A percentile compares a stretch with the other conserved stretches of the same genome.
phyloP scores from a whole-genome alignment of 2,797 vertebrate genomes.

The Hoplostethus mediterraneus region DNA sequence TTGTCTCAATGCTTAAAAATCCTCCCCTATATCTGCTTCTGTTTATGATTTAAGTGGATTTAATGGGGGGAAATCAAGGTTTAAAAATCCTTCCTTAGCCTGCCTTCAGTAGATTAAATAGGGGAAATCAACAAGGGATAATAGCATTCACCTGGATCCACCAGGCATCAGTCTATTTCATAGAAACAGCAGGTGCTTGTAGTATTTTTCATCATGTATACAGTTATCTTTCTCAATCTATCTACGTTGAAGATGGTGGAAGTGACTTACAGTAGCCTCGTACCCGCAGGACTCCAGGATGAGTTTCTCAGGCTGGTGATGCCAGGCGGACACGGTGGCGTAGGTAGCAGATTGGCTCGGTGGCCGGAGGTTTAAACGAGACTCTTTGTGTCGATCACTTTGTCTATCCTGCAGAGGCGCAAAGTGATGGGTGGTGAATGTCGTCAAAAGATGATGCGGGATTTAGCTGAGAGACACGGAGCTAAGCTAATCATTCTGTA shows the following conservation, averaged over 20 bases:
- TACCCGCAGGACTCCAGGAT: conserved; percentile 98
- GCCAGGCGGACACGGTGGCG: conserved; percentile 96
- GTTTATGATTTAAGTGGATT: neutral
- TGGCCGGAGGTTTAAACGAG: conserved; percentile 92
- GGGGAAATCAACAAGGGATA: neutral
- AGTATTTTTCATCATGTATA: neutral
- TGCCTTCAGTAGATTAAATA: neutral
- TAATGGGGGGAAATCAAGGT: neutral
- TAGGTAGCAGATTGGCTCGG: conserved; percentile 94
- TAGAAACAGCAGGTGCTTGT: neutral
- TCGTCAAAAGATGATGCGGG: neutral
- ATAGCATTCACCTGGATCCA: neutral
- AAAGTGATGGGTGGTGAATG: conserved; percentile 4
- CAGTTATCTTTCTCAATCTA: neutral
- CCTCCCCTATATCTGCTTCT: neutral
- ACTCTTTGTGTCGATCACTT: conserved; percentile 90
- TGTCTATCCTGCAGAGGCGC: conserved; percentile 81
- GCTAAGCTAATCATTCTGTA: neutral
- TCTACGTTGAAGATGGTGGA: neutral
- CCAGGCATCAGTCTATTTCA: neutral
- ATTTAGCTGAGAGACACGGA: neutral
- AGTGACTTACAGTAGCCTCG: conserved; percentile 93
- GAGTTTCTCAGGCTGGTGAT: conserved; percentile 98
- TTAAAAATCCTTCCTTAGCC: neutral
- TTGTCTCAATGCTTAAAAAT: neutral